Evolutionary conservation across 2,113 vertebrate species (phyloP).

Genomic region (Athene cunicularia): DNA sequence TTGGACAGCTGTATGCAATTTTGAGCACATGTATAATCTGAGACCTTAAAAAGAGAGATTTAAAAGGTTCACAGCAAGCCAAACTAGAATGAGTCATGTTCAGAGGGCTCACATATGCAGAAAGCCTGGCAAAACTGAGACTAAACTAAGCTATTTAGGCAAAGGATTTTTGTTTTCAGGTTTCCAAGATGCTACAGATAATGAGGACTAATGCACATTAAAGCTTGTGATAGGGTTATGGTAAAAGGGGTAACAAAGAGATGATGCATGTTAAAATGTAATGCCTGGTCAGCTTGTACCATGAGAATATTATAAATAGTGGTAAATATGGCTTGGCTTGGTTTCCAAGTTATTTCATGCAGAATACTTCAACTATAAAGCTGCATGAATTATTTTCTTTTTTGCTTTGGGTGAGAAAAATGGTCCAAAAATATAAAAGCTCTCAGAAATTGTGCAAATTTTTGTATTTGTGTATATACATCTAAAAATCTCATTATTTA

Average conservation of each 20-base stretch:
- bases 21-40: neutral
- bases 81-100: neutral
- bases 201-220: neutral
- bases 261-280: neutral
- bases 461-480: neutral
- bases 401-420: neutral
- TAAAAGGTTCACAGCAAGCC: slow-evolving; percentile 10
- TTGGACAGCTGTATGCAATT: slow-evolving; percentile 39
- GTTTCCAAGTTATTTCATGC: neutral
- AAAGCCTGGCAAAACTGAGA: neutral
- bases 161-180: neutral
- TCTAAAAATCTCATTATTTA: neutral
- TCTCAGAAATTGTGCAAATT: neutral
- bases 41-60: neutral
- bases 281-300: neutral
- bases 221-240: neutral
- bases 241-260: neutral
- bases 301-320: neutral
- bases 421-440: neutral
- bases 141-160: neutral
- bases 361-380: neutral
- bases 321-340: neutral
- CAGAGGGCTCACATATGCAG: neutral
- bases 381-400: neutral
- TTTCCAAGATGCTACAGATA: neutral